Conservation (phyloP, 2,113 vertebrate genomes). For the Motacilla alba region DNA sequence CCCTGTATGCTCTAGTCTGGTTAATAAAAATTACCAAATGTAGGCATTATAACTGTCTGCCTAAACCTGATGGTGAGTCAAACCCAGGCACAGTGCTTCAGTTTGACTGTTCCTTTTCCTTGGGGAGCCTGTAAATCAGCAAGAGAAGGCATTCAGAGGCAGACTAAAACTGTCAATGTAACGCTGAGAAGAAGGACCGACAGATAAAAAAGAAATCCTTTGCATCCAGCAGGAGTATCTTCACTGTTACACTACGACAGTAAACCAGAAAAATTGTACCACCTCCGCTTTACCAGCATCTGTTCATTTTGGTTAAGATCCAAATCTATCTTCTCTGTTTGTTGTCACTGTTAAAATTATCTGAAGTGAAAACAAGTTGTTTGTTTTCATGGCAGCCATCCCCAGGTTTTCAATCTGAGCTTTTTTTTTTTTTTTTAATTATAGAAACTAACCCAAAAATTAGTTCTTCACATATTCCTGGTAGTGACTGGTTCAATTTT, state of each 20-base stretch:
- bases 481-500: neutral
- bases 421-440: neutral
- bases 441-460: neutral
- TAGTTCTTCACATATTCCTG: neutral
- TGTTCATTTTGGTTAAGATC: neutral
- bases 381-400: neutral
- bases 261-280: neutral
- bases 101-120: neutral
- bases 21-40: neutral
- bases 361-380: neutral
- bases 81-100: neutral
- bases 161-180: neutral
- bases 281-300: neutral
- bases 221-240: neutral
- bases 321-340: neutral
- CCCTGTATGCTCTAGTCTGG: neutral
- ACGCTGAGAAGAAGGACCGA: neutral
- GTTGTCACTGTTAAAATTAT: neutral
- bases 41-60: neutral
- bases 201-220: neutral
- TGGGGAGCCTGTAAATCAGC: neutral
- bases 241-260: neutral
- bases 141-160: neutral
- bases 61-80: neutral
- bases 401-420: neutral